Percentiles rank a stretch among this genome's conserved stretches.
phyloP scores from a whole-genome alignment of 2,888 invertebrate genomes.

The Agonopterix alstromeriana region DNA sequence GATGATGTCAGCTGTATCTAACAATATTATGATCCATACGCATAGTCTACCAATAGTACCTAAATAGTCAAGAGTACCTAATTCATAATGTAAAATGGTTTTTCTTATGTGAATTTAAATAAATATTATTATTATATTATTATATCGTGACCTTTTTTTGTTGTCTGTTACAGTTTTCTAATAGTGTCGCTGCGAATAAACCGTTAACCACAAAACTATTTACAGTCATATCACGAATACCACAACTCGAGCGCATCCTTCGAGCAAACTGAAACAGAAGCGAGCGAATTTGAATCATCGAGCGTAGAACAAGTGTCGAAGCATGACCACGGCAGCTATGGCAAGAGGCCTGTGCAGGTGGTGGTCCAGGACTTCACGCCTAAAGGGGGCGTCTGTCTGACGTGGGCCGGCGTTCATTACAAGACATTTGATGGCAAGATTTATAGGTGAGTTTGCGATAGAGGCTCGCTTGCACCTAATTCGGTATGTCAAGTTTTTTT shows the following conservation, averaged over 20 bases:
- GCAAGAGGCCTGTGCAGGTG: constrained; percentile 20
- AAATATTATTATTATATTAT: too few species aligned
- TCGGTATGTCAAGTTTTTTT: too few species aligned
- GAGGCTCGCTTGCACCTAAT: background rate
- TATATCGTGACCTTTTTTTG: too few species aligned
- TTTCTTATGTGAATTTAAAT: too few species aligned
- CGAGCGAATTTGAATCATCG: background rate
- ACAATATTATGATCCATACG: too few species aligned
- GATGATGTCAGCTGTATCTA: too few species aligned
- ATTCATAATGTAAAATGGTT: too few species aligned
- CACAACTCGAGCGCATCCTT: background rate
- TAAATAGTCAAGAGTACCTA: too few species aligned
- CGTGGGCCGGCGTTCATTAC: constrained; percentile 88
- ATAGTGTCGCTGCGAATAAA: too few species aligned
- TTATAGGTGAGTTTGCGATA: constrained; percentile 70
- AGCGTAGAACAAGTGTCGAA: background rate
- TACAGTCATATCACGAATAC: constrained; percentile 2
- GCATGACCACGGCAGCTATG: background rate
- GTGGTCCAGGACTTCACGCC: constrained; percentile 65
- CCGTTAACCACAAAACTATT: background rate
- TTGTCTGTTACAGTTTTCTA: too few species aligned
- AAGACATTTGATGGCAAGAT: constrained; percentile 91
- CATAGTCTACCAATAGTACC: too few species aligned
- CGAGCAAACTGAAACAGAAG: background rate
- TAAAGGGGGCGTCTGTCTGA: constrained; percentile 83